phyloP scores from a whole-genome alignment of 2,888 invertebrate species.

The Steromphala cineraria region DNA sequence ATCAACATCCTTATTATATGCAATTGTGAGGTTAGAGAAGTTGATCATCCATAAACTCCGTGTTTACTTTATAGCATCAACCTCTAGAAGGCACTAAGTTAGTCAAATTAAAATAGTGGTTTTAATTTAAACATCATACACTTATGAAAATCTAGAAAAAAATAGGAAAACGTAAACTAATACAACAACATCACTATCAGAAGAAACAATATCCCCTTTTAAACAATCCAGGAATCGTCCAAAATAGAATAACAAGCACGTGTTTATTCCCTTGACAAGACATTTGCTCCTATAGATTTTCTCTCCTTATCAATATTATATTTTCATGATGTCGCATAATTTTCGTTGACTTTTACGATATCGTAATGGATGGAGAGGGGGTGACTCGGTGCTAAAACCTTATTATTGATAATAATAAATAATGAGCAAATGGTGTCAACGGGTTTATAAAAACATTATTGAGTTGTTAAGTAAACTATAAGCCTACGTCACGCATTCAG shows the following conservation, averaged over 20 bases:
- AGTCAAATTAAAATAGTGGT: no score
- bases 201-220: neutral
- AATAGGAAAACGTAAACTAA: no score
- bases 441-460: constrained; percentile 18
- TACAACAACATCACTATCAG: neutral
- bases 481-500: no score
- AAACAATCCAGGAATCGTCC: neutral
- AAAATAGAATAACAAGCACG: neutral
- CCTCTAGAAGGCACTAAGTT: no score
- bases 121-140: no score
- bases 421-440: neutral
- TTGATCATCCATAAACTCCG: no score
- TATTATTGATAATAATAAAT: neutral
- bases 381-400: neutral
- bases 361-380: neutral
- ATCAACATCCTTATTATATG: no score
- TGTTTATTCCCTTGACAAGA: neutral
- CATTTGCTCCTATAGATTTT: neutral
- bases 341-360: neutral
- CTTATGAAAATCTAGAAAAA: no score
- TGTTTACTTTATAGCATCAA: no score
- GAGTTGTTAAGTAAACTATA: neutral
- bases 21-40: no score
- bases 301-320: neutral
- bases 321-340: neutral